A percentile compares a stretch with the other conserved stretches of the same genome.
phyloP scores from a whole-genome alignment of 2,797 vertebrate genomes.

The Schizopygopsis pylzovi region DNA sequence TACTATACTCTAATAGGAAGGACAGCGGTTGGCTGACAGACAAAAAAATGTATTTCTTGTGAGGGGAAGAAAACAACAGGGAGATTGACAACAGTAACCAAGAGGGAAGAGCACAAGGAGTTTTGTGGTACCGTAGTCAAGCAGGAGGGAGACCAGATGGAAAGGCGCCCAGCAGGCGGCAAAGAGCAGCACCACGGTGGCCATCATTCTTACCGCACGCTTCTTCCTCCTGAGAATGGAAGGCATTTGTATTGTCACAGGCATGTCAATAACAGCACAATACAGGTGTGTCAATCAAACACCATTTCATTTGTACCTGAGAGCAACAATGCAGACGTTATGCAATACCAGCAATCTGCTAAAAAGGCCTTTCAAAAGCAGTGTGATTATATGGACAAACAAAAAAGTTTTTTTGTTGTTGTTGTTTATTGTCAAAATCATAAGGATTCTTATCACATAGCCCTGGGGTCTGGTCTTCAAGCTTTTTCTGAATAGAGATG shows the following conservation, averaged over 20 bases:
- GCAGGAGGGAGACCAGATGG: constrained; percentile 63
- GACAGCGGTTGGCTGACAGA: background rate
- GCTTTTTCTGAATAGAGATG: background rate
- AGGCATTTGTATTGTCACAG: background rate
- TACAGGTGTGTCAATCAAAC: constrained; percentile 14
- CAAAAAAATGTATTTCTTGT: constrained; percentile 2
- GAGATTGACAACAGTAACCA: constrained; percentile 15
- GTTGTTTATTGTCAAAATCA: background rate
- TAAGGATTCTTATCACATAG: background rate
- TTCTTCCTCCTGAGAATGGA: constrained; percentile 61
- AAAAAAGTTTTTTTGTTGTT: background rate
- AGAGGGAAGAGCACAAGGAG: background rate
- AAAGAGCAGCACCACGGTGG: constrained; percentile 64
- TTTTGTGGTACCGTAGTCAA: constrained; percentile 62
- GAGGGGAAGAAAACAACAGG: background rate
- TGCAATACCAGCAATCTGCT: background rate
- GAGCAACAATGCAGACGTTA: background rate
- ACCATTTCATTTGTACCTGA: background rate
- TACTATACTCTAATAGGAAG: background rate
- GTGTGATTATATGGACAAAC: background rate
- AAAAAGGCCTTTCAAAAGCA: background rate
- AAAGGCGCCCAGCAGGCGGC: constrained; percentile 65
- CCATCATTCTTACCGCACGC: constrained; percentile 66
- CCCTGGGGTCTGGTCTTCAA: background rate
- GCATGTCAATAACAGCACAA: background rate